Evolutionary conservation across 2,797 vertebrate genomes (phyloP).

Genomic region (Peromyscus attwateri): DNA sequence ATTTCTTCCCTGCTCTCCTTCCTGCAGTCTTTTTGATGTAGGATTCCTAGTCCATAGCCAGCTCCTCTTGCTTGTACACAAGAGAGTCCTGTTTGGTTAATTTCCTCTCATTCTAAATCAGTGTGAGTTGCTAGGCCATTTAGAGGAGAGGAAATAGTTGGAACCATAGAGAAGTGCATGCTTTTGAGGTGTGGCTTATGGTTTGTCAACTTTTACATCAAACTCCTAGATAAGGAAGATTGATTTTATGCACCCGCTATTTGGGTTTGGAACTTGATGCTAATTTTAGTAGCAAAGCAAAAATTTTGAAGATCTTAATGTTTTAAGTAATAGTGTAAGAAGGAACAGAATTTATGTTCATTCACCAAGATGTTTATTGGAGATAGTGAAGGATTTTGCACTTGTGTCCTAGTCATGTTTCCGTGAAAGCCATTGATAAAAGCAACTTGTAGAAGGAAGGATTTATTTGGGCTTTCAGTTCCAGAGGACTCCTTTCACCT

Average conservation of each 20-base stretch:
- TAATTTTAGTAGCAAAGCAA: slow-evolving; percentile 17
- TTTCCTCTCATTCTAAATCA: background rate
- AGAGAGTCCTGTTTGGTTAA: background rate
- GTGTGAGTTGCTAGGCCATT: background rate
- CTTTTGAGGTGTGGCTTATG: background rate
- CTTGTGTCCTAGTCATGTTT: background rate
- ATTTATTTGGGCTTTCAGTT: background rate
- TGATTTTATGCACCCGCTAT: background rate
- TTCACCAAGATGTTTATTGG: background rate
- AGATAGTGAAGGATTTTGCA: background rate
- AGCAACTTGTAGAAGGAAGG: background rate
- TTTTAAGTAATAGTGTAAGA: slow-evolving; percentile 23
- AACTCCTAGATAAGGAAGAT: background rate
- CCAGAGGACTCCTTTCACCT: background rate
- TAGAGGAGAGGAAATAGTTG: background rate
- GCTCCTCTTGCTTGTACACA: background rate
- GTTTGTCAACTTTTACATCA: background rate
- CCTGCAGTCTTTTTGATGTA: background rate
- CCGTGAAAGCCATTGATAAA: background rate
- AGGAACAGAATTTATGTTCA: background rate
- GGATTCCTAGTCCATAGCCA: background rate
- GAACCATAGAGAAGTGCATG: background rate
- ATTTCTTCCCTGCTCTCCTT: background rate
- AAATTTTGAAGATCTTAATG: background rate
- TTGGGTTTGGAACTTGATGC: slow-evolving; percentile 7